Evolutionary conservation across 2,113 vertebrate species (phyloP).

Genomic region (Scatophagus argus): DNA sequence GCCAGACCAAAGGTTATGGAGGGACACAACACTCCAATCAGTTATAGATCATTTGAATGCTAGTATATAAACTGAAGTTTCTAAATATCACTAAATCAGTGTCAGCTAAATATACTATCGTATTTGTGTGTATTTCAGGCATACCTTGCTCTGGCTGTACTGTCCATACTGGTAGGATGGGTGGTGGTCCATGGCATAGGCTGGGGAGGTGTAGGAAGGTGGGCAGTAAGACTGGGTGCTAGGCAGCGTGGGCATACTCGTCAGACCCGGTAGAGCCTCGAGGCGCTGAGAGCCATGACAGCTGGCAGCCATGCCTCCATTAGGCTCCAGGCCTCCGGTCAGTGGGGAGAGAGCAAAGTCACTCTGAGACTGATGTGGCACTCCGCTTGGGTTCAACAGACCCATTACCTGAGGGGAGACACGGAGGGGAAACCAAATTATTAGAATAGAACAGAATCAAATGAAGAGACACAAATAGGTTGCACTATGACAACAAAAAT

Average conservation of each 20-base stretch:
- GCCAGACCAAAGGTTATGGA: conserved; percentile 26
- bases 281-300: conserved; percentile 94
- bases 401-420: conserved; percentile 92
- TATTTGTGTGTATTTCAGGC: not conserved
- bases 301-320: conserved; percentile 94
- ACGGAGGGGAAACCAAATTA: not conserved
- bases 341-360: conserved; percentile 97
- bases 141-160: conserved; percentile 97
- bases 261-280: conserved; percentile 91
- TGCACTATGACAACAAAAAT: not conserved
- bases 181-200: conserved; percentile 96
- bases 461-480: not conserved
- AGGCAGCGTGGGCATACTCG: conserved; percentile 88
- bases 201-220: conserved; percentile 93
- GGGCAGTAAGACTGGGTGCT: conserved; percentile 98
- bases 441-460: conserved; percentile 9
- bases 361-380: conserved; percentile 96
- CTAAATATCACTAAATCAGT: not conserved
- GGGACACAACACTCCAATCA: conserved; percentile 21
- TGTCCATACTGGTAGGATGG: conserved; percentile 97
- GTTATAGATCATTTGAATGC: not conserved
- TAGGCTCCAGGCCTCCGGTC: conserved; percentile 94
- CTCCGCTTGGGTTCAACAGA: conserved; percentile 94
- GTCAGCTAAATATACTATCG: rapidly evolving
- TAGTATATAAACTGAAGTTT: not conserved